These are phyloP conservation scores for Apodemia duryi DNA, from an alignment of 2,888 invertebrate genomes.

Conservation along the genomic window DNA sequence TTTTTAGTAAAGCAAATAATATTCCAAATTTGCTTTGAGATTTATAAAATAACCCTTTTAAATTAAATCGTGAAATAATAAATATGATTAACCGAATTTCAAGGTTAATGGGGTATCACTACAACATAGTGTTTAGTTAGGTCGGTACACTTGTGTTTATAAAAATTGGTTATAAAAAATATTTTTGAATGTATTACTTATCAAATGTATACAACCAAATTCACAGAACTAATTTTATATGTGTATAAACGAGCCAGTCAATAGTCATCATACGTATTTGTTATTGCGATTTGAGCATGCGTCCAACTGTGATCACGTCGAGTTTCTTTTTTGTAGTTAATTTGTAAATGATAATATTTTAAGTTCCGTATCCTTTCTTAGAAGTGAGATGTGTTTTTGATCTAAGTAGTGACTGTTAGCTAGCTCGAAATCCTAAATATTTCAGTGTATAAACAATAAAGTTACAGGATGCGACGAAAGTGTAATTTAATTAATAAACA, in stretches of 20 bases:
- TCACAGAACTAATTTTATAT: neutral
- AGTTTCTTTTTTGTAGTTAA: neutral
- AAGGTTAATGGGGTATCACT: neutral
- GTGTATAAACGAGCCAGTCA: constrained; percentile 1
- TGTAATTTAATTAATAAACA: too few species aligned
- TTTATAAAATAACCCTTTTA: neutral
- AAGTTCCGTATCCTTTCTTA: neutral
- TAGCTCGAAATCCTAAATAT: neutral
- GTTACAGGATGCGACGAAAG: too few species aligned
- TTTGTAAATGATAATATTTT: neutral
- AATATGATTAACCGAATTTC: too few species aligned
- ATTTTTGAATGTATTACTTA: constrained; percentile 1
- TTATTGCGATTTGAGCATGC: neutral
- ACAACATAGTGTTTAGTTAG: neutral
- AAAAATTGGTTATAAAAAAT: neutral
- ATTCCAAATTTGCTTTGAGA: neutral
- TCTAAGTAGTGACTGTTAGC: neutral
- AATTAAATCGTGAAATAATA: too few species aligned
- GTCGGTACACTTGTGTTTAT: neutral
- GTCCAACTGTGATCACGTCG: neutral
- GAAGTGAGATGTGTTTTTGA: neutral
- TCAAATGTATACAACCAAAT: neutral
- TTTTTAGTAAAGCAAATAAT: neutral
- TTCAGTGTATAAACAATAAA: too few species aligned
- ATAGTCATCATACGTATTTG: neutral